Evolutionary conservation across 92 coral and sea anemone genomes (phyloP).

Genomic region (Epizoanthus fatuus): DNA sequence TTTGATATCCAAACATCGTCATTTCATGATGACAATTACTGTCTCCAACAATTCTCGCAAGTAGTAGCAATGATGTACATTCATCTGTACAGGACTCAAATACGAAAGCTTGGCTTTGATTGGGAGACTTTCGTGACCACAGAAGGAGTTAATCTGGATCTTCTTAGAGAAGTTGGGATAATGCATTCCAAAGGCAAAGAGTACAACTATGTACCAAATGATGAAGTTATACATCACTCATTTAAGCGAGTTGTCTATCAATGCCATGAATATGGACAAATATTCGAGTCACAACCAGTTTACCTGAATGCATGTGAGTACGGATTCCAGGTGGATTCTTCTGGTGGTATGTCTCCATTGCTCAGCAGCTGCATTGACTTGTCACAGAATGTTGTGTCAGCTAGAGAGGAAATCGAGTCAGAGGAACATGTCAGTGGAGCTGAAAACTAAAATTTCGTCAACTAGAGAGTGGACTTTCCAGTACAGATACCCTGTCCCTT

Average conservation of each 20-base stretch:
- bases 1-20: constrained; percentile 3
- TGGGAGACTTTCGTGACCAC: constrained; percentile 29
- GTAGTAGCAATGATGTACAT: constrained; percentile 47
- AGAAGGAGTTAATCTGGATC: constrained; percentile 23
- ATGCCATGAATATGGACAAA: constrained; percentile 40
- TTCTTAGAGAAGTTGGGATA: constrained; percentile 40
- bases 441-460: background rate
- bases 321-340: constrained; percentile 26
- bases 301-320: constrained; percentile 34
- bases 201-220: constrained; percentile 42
- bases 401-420: constrained; percentile 13
- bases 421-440: background rate
- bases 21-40: constrained; percentile 21
- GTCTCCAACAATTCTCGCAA: background rate
- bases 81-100: constrained; percentile 44
- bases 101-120: constrained; percentile 44
- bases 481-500: background rate
- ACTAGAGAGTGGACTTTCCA: constrained; percentile 4
- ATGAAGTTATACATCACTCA: constrained; percentile 32
- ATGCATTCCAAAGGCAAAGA: constrained; percentile 45
- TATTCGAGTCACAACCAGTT: constrained; percentile 19
- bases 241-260: constrained; percentile 42
- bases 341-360: constrained; percentile 13
- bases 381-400: constrained; percentile 17
- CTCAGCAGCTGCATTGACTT: constrained; percentile 16